These are phyloP conservation scores for Butorides virescens DNA, from an alignment of 2,113 vertebrate species.

Conservation along the genomic window DNA sequence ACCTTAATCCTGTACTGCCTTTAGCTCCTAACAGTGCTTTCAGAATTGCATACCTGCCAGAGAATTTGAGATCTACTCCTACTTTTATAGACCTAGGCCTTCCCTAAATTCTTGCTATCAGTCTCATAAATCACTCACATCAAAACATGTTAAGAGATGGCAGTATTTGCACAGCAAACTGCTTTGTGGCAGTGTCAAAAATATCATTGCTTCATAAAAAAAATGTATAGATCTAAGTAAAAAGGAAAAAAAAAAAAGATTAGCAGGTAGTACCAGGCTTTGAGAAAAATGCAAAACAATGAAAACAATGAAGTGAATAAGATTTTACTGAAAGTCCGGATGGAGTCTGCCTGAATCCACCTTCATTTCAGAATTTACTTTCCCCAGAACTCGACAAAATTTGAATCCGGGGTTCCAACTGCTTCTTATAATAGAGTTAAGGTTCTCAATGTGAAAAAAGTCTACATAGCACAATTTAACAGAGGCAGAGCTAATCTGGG, in stretches of 20 bases:
- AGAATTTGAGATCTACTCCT: background rate
- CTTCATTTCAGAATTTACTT: background rate
- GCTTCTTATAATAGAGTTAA: background rate
- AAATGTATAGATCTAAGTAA: background rate
- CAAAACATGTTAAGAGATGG: background rate
- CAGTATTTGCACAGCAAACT: background rate
- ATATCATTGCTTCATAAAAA: background rate
- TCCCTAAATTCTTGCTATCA: background rate
- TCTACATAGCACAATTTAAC: background rate
- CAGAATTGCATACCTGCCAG: background rate
- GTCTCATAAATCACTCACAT: background rate
- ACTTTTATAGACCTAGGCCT: background rate
- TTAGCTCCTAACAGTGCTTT: background rate
- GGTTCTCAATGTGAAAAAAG: background rate
- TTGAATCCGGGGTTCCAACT: background rate
- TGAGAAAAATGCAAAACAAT: background rate
- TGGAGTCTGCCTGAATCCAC: background rate
- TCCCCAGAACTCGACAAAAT: background rate
- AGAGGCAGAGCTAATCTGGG: background rate
- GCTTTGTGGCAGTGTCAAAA: background rate
- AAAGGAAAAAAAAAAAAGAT: background rate
- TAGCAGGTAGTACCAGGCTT: background rate
- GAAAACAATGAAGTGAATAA: background rate
- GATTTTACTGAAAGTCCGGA: background rate
- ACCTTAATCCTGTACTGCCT: background rate